Evolutionary conservation across 2,113 vertebrate genomes (phyloP).

Genomic region (Polypterus senegalus): DNA sequence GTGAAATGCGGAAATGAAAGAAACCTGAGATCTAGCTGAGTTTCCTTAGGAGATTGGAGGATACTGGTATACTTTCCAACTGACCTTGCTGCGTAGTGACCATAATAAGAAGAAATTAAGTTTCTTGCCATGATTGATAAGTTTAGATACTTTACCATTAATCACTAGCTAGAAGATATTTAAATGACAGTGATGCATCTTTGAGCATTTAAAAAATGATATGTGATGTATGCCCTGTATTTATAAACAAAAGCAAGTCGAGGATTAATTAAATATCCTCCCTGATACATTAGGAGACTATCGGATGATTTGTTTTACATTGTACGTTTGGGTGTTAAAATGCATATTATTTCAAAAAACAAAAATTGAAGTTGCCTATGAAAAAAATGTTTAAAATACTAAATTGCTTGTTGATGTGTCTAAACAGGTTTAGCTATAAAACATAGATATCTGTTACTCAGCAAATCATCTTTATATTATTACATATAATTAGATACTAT

Average conservation of each 20-base stretch:
- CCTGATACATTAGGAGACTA: neutral
- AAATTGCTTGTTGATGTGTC: neutral
- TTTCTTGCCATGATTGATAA: slow-evolving; percentile 19
- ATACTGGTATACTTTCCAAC: slow-evolving; percentile 9
- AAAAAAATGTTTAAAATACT: neutral
- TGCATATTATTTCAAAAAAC: too few relatives aligned
- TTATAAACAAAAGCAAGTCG: neutral
- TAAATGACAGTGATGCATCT: slow-evolving; percentile 11
- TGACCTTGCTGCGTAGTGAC: slow-evolving; percentile 17
- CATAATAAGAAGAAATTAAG: slow-evolving; percentile 17
- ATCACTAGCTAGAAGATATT: neutral
- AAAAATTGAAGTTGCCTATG: neutral
- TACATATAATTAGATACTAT: too few relatives aligned
- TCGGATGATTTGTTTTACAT: neutral
- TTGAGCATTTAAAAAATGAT: slow-evolving; percentile 2
- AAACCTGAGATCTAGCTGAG: slow-evolving; percentile 23
- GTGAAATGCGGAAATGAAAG: slow-evolving; percentile 19
- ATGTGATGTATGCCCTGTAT: slow-evolving; percentile 2
- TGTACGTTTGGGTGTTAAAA: neutral
- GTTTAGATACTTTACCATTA: slow-evolving; percentile 6
- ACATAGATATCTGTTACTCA: neutral
- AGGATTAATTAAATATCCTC: neutral
- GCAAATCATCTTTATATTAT: too few relatives aligned
- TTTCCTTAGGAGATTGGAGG: slow-evolving; percentile 14
- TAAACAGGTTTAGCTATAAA: neutral